Base-by-base conservation (phyloP, 2,113 vertebrate species). In the Sylvietta virens region DNA sequence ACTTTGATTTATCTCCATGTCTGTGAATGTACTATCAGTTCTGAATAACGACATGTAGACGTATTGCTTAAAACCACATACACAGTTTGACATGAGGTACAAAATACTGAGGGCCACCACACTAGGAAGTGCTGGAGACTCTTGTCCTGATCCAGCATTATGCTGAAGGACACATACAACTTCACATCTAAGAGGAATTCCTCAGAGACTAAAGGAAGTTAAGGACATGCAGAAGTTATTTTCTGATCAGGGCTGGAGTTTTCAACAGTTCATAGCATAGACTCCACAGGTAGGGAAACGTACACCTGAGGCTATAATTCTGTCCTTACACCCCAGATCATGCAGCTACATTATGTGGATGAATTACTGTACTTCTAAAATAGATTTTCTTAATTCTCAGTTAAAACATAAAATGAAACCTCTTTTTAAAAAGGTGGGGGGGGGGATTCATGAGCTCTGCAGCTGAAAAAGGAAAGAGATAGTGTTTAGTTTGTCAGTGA, bases 281-380 rank as follows among this genome's bases (percentile, higher is more conserved):
- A 54, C 61, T 81, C 70, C 61, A 19, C 54, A 79, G 71, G 84
- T 71, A 95, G 70, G 79, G 92, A 90, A 73, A 77, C 83, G n/a
- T 92, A 92, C 65, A 94, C 54, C 74, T 40, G 73, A 94, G 91
- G 66, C 86, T 94, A 15, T 74, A 76, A 85, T 54, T 88, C 77
- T 89, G 86, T 73, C 92, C 80, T 92, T 92, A 53, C 13, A 81
- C 48, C 77, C 67, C 91, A 94, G 64, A 90, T 69, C 89, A 48
- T 37, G 82, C 73, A 81, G 67, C 67, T 86, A 51, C 42, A 40
- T 13, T 60, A 28, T 61, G 48, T 82, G 77, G 73, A 53, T 85
- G 72, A 94, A 81, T 90, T 90, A 86, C 79, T 92, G 65, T 94
- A 94, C 35, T 95, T 95, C 89, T 81, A 95, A 88, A 97, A 96